A percentile compares a stretch with the other conserved stretches of the same genome.
These are phyloP conservation scores for Coptotermes formosanus DNA, from an alignment of 1,140 invertebrate species.

Conservation along the genomic window DNA sequence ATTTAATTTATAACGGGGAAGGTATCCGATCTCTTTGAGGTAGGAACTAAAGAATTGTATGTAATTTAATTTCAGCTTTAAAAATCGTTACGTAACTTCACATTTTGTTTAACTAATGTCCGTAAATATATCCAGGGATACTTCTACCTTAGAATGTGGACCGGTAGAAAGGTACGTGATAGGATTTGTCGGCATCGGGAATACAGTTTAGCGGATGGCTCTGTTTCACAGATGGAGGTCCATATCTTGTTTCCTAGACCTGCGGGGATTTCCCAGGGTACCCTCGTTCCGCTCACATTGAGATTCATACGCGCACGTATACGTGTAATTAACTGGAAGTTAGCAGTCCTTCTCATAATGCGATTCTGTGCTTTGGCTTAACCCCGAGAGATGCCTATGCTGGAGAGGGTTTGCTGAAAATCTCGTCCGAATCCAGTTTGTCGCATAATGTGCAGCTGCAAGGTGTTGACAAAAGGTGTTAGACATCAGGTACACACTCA, in stretches of 20 bases:
- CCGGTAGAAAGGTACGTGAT: not conserved
- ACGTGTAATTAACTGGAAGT: slow-evolving; percentile 12
- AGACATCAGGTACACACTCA: not conserved
- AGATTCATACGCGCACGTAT: not conserved
- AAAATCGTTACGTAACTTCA: too few species aligned
- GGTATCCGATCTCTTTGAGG: too few species aligned
- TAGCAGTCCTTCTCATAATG: not conserved
- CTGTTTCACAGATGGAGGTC: not conserved
- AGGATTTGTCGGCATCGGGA: too few species aligned
- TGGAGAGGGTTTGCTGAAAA: slow-evolving; percentile 5
- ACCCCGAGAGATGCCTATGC: not conserved
- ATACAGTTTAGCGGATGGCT: not conserved
- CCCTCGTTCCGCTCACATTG: not conserved
- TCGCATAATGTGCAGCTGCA: slow-evolving; percentile 9
- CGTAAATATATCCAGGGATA: too few species aligned
- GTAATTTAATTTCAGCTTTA: too few species aligned
- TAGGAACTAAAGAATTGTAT: too few species aligned
- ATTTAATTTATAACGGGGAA: too few species aligned
- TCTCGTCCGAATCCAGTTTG: slow-evolving; percentile 14
- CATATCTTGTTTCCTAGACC: not conserved
- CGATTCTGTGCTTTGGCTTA: not conserved
- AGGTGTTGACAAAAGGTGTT: not conserved
- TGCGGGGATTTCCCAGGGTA: not conserved
- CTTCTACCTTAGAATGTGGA: too few species aligned
- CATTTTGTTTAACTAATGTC: too few species aligned